Evolutionary conservation across 2,113 vertebrate species (phyloP).

Genomic region (Rhinolophus sinicus): DNA sequence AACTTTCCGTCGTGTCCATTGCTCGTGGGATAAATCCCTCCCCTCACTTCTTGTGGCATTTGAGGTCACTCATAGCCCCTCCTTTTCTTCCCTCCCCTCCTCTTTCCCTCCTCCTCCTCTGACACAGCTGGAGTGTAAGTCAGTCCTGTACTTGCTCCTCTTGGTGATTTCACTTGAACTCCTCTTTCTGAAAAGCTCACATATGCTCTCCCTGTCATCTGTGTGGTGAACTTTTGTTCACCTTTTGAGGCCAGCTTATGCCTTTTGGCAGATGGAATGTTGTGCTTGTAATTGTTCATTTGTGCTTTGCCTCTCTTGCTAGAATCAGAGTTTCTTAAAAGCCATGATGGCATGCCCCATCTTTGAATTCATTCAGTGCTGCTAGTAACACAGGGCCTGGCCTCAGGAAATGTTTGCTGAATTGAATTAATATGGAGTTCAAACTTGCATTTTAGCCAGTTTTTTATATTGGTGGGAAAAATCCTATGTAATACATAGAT

Average conservation of each 20-base stretch:
- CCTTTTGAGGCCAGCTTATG: not conserved
- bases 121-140: not conserved
- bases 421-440: constrained; percentile 8
- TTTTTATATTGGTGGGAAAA: constrained; percentile 23
- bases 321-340: constrained; percentile 17
- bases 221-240: not conserved
- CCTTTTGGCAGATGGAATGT: not conserved
- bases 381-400: not conserved
- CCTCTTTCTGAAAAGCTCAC: not conserved
- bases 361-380: not conserved
- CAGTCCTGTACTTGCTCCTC: not conserved
- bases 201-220: not conserved
- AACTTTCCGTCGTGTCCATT: not conserved
- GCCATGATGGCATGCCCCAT: not conserved
- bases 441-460: not conserved
- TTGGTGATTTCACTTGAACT: not conserved
- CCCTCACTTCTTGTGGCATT: not conserved
- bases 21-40: not conserved
- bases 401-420: not conserved
- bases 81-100: too few species aligned
- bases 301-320: not conserved
- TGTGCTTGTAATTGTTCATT: not conserved
- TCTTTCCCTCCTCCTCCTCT: not conserved
- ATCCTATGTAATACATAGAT: not conserved
- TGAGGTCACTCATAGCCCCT: not conserved